Percentiles rank a stretch among this genome's conserved stretches.
phyloP scores from a whole-genome alignment of 1,140 invertebrate species.

The Drosophila pallidifrons region DNA sequence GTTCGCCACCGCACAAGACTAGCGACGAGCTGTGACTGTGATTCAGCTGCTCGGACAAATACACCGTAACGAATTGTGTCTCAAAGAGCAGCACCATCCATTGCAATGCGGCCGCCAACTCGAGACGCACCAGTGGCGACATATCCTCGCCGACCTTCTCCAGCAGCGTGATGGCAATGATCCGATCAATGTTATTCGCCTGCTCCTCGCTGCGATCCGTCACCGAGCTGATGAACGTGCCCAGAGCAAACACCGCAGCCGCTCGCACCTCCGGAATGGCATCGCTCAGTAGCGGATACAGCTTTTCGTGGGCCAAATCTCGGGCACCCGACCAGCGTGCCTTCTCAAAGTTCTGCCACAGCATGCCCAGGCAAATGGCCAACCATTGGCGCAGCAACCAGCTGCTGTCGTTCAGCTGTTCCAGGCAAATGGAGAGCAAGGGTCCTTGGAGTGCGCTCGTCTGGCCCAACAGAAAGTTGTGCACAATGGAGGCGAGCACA shows the following conservation, averaged over 20 bases:
- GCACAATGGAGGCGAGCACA: conserved; percentile 96
- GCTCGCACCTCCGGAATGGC: conserved; percentile 95
- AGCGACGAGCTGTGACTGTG: conserved; percentile 45
- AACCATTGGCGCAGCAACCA: conserved; percentile 95
- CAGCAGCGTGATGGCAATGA: conserved; percentile 94
- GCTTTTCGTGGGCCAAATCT: conserved; percentile 98
- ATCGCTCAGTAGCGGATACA: conserved; percentile 92
- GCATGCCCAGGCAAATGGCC: conserved; percentile 94
- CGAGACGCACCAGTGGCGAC: conserved; percentile 94
- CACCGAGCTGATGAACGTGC: conserved; percentile 95
- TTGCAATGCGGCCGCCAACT: conserved; percentile 92
- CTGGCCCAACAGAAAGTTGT: conserved; percentile 94
- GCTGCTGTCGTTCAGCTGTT: conserved; percentile 89
- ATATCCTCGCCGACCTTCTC: conserved; percentile 93
- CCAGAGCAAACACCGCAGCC: conserved; percentile 95
- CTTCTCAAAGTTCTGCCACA: conserved; percentile 97
- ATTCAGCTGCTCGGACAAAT: conserved; percentile 85
- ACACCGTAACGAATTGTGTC: conserved; percentile 93
- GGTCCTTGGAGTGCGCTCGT: conserved; percentile 94
- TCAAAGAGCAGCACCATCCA: conserved; percentile 97
- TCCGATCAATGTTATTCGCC: conserved; percentile 96
- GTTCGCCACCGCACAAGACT: conserved; percentile 61
- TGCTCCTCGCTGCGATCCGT: conserved; percentile 95
- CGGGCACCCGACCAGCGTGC: conserved; percentile 98
- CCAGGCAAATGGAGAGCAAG: conserved; percentile 95